These are phyloP conservation scores for Platysternon megacephalum DNA, from an alignment of 2,113 vertebrate species.

Conservation along the genomic window DNA sequence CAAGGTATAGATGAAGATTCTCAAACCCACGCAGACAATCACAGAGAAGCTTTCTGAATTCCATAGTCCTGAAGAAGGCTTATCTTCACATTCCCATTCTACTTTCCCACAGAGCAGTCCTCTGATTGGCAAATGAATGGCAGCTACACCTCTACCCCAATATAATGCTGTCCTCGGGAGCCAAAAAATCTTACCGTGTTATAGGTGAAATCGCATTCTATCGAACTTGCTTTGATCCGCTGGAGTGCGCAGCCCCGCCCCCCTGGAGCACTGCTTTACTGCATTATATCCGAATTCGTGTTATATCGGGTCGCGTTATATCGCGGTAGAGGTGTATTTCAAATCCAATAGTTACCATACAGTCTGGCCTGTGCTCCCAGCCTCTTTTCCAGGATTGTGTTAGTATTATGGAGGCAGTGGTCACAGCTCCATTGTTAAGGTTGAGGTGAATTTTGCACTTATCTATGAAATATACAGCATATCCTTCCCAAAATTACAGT, in stretches of 20 bases:
- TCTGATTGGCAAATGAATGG: background rate
- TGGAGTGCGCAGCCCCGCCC: too few species aligned
- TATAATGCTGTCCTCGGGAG: too few species aligned
- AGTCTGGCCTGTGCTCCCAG: background rate
- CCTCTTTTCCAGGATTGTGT: background rate
- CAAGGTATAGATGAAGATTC: background rate
- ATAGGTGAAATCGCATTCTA: too few species aligned
- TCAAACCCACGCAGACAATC: background rate
- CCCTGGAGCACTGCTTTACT: too few species aligned
- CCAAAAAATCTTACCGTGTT: too few species aligned
- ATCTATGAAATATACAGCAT: constrained; percentile 21
- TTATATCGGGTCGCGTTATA: too few species aligned
- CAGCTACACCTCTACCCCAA: too few species aligned
- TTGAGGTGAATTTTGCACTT: background rate
- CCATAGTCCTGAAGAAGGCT: background rate
- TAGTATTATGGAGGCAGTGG: background rate
- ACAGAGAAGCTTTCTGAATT: constrained; percentile 19
- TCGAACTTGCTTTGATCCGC: too few species aligned
- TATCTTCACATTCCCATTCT: background rate
- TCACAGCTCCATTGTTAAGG: background rate
- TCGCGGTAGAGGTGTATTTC: too few species aligned
- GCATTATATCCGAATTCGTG: too few species aligned
- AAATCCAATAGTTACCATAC: constrained; percentile 19
- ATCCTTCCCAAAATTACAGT: background rate
- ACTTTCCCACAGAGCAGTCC: background rate